Evolutionary conservation across 2,797 vertebrate genomes (phyloP), one percentile per base, ranked within the genome.

Genomic region (Tokudaia muenninki): DNA sequence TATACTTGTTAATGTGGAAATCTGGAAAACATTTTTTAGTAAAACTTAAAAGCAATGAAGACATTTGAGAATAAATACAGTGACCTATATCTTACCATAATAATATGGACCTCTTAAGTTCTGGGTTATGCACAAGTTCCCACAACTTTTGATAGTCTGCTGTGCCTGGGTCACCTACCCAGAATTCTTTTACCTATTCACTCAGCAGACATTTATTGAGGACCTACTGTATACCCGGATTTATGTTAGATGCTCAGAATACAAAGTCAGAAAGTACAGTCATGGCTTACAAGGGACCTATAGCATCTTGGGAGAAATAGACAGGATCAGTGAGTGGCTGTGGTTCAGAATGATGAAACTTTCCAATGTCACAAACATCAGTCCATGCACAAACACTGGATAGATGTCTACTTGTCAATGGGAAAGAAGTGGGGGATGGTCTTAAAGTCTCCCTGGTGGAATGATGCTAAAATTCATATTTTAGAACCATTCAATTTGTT

Each of bases 1-100:
- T 50, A 44, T 61, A 67, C 12, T 92, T 94, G 1, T 67, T 96
- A 72, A 87, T 86, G 19, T 59, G 14, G 74, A 90, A 96, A 96
- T 88, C 47, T 72, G 55, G 80, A 95, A 94, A 78, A 47, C 50
- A 6, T 9, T 11, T 81, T 70, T 86, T 44, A 78, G 34, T 95
- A 92, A 87, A 89, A 84, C 82, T 63, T 50, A 94, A 87, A 87
- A 79, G 22, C 21, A 84, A 34, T 52, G 37, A 50, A 61, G 70
- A 83, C 77, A 75, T 65, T 81, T 65, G 37, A 90, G 44, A 89
- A 59, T 59, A 92, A 92, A 80, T 80, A 86, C 7, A 65, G 31
- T 70, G 13, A 14, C 90, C 70, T 93, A 12, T 67, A 57, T 26
- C 11, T 97, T 79, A 34, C n/a, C 29, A 80, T 67, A 74, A 67